Conservation (phyloP, 2,113 vertebrate species). For the Typhlomys cinereus region DNA sequence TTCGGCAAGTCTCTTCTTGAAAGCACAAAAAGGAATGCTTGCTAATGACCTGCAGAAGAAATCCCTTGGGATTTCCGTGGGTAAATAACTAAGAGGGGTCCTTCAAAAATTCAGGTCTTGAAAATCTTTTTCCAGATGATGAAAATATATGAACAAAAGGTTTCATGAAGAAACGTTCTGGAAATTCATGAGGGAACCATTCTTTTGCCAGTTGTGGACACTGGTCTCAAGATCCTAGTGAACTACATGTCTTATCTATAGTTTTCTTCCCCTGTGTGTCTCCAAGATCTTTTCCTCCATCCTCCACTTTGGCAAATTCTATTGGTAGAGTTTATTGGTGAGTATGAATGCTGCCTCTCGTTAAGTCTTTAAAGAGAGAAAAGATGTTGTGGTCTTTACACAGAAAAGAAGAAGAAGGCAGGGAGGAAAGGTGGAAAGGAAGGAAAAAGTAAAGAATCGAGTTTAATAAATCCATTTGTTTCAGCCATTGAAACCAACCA, state of each 20-base stretch:
- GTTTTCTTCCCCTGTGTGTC: background rate
- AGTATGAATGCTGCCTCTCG: background rate
- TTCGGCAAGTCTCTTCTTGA: background rate
- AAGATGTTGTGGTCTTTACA: background rate
- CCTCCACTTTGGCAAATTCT: background rate
- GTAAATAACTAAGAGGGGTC: background rate
- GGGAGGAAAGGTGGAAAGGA: background rate
- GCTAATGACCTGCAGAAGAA: background rate
- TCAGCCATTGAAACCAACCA: background rate
- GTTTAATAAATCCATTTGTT: background rate
- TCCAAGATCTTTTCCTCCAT: background rate
- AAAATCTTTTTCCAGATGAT: slow-evolving; percentile 30
- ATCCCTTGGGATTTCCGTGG: background rate
- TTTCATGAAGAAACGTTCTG: background rate
- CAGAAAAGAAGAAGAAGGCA: background rate
- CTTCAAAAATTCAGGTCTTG: background rate
- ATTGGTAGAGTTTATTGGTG: background rate
- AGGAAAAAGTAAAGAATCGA: background rate
- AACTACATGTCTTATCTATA: background rate
- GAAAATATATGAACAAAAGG: background rate
- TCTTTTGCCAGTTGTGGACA: background rate
- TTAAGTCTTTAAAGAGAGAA: slow-evolving; percentile 22
- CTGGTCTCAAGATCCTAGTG: background rate
- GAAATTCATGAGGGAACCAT: background rate
- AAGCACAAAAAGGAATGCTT: background rate